Conservation (phyloP, 2,113 vertebrate genomes). For the Sciurus niger region DNA sequence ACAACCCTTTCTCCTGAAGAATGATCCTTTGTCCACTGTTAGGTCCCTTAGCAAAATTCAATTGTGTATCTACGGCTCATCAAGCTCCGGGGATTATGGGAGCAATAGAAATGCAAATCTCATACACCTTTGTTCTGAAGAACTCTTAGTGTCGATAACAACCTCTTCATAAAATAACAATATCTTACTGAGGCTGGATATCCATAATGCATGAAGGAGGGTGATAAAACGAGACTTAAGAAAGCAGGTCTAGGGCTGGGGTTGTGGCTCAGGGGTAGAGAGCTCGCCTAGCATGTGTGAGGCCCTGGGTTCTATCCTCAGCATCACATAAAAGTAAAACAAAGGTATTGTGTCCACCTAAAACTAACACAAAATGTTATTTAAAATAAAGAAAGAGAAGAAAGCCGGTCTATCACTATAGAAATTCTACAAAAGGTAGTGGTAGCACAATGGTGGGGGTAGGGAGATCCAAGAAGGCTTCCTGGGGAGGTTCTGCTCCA, state of each 20-base stretch:
- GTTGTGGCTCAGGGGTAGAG: too few relatives aligned
- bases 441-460: background rate
- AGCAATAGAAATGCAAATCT: conserved; percentile 8
- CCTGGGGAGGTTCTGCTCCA: background rate
- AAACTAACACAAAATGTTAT: too few relatives aligned
- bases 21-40: background rate
- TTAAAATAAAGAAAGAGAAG: too few relatives aligned
- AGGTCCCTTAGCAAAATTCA: background rate
- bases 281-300: too few relatives aligned
- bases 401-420: background rate
- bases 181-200: background rate
- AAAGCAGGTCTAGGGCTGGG: background rate
- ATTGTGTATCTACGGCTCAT: background rate
- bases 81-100: background rate
- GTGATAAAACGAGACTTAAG: background rate
- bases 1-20: conserved; percentile 3
- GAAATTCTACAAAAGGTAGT: background rate
- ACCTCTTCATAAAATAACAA: background rate
- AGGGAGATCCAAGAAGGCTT: background rate
- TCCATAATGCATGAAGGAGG: background rate
- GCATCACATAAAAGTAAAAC: too few relatives aligned
- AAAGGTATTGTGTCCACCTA: too few relatives aligned
- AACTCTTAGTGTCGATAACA: background rate
- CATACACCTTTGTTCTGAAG: background rate
- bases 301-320: too few relatives aligned